Conservation (phyloP, 2,113 vertebrate species). For the Pteropus alecto region DNA sequence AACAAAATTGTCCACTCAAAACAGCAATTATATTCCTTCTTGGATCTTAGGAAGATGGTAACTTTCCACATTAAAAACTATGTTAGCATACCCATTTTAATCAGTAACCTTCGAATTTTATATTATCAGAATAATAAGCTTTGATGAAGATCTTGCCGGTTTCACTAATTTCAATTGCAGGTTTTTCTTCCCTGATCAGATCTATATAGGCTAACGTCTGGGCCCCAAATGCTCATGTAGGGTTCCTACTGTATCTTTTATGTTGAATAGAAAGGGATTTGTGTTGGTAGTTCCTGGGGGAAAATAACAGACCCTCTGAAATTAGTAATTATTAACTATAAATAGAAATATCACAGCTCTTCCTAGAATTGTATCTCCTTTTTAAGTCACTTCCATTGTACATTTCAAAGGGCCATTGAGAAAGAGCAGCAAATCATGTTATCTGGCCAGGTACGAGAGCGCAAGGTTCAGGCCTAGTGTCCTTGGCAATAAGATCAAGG, state of each 20-base stretch:
- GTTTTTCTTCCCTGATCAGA: neutral
- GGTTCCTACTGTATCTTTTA: neutral
- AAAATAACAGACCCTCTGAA: neutral
- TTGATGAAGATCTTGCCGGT: neutral
- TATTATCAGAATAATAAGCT: neutral
- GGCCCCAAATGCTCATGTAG: neutral
- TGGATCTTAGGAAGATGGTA: neutral
- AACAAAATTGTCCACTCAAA: neutral
- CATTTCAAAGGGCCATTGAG: neutral
- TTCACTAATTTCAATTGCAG: neutral
- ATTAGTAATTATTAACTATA: neutral
- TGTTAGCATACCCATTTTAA: neutral
- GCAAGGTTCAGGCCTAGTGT: neutral
- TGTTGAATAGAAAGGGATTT: neutral
- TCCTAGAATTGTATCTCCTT: neutral
- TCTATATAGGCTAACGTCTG: neutral
- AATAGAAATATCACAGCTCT: neutral
- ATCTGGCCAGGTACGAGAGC: neutral
- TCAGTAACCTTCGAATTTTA: neutral
- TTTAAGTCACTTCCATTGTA: neutral
- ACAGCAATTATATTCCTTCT: neutral
- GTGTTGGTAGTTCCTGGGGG: neutral
- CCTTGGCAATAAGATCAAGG: neutral
- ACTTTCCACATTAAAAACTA: neutral
- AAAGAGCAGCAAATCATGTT: neutral